A percentile compares a stretch with the other conserved stretches of the same genome.
Evolutionary conservation across 2,113 vertebrate species (phyloP).

Genomic region (Dryoscopus gambensis): DNA sequence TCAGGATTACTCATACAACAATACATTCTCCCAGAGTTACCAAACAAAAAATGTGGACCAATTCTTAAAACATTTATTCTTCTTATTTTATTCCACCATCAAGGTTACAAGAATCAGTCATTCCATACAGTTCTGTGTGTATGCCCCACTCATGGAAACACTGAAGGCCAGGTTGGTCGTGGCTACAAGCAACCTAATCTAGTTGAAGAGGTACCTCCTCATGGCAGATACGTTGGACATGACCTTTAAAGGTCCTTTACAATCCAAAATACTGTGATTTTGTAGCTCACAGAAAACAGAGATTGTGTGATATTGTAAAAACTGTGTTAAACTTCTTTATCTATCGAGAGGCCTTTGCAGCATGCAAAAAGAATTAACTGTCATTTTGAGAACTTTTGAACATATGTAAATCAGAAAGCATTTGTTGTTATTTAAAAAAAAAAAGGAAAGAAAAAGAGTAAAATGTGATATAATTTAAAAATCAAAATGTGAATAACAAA

Average conservation of each 20-base stretch:
- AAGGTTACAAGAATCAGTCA: background rate
- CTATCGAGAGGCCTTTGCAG: background rate
- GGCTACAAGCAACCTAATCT: background rate
- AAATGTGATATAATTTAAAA: background rate
- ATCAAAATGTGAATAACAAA: background rate
- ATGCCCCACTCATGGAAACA: background rate
- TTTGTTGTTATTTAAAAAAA: background rate
- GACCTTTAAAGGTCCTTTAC: background rate
- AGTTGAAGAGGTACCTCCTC: background rate
- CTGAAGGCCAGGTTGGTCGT: accelerated
- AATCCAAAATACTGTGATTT: background rate
- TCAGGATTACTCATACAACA: background rate
- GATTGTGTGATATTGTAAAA: background rate
- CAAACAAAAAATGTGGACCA: background rate
- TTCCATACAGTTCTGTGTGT: background rate
- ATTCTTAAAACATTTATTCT: background rate
- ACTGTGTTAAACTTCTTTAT: background rate
- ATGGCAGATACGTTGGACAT: background rate
- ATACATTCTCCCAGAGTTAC: background rate
- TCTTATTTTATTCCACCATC: background rate
- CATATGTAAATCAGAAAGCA: background rate
- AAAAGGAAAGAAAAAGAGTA: background rate
- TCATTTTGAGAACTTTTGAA: background rate
- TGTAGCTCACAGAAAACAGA: background rate
- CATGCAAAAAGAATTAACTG: background rate